These are phyloP conservation scores for Parazoanthus swiftii DNA, from an alignment of 92 coral and sea anemone species.

Conservation along the genomic window DNA sequence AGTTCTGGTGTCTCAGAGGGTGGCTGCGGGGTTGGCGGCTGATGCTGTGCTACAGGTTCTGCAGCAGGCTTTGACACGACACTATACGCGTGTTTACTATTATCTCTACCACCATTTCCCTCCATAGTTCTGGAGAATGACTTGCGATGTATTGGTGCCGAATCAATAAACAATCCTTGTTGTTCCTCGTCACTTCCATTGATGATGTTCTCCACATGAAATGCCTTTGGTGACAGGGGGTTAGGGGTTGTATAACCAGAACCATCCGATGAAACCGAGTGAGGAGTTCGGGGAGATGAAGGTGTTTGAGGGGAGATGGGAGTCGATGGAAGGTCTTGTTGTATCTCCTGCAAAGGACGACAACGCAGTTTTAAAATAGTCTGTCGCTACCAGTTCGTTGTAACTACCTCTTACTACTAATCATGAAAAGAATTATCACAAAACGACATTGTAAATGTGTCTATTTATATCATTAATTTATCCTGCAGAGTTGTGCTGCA, in stretches of 20 bases:
- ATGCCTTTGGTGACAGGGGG: constrained; percentile 66
- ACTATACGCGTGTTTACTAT: constrained; percentile 15
- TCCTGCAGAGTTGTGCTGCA: too few species aligned
- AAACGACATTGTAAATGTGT: too few species aligned
- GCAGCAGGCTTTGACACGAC: constrained; percentile 3
- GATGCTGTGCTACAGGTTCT: neutral
- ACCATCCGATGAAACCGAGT: constrained; percentile 53
- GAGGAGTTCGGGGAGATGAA: constrained; percentile 72
- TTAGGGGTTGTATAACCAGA: constrained; percentile 67
- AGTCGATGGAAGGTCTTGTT: constrained; percentile 3
- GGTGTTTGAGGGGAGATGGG: constrained; percentile 50
- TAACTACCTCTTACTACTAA: too few species aligned
- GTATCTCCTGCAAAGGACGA: constrained; percentile 13
- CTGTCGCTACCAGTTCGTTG: neutral
- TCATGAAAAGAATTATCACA: too few species aligned
- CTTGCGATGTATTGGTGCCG: constrained; percentile 59
- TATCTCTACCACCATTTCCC: neutral
- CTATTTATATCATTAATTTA: too few species aligned
- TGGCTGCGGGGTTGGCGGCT: constrained; percentile 10
- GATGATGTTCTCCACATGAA: constrained; percentile 67
- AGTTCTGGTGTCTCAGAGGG: neutral
- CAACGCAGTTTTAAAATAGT: neutral
- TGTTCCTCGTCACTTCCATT: constrained; percentile 60
- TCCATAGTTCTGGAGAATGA: constrained; percentile 50
- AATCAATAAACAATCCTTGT: constrained; percentile 49